A percentile compares a stretch with the other conserved stretches of the same genome.
These are phyloP conservation scores for Ypsolopha scabrella DNA, from an alignment of 2,888 invertebrate species.

Conservation along the genomic window DNA sequence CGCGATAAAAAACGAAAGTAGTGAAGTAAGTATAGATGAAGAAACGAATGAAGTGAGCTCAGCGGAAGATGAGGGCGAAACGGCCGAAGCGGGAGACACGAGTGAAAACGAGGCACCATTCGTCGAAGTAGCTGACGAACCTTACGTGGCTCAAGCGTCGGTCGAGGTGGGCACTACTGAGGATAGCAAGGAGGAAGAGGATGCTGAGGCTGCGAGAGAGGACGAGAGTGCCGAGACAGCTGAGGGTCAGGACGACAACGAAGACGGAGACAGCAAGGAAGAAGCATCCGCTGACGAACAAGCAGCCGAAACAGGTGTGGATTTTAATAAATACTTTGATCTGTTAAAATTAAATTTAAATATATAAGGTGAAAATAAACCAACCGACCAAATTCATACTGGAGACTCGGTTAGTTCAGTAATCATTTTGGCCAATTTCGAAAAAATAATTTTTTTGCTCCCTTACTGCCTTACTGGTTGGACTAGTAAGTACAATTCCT, in stretches of 20 bases:
- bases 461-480: too few species aligned
- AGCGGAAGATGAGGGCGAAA: slow-evolving; percentile 42
- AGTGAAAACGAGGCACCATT: slow-evolving; percentile 43
- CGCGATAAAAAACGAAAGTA: slow-evolving; percentile 62
- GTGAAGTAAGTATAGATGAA: slow-evolving; percentile 58
- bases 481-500: too few species aligned
- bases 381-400: too few species aligned
- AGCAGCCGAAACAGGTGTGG: slow-evolving; percentile 50
- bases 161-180: slow-evolving; percentile 42
- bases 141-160: slow-evolving; percentile 55
- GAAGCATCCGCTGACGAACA: slow-evolving; percentile 60
- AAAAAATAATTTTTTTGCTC: too few species aligned
- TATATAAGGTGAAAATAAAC: too few species aligned
- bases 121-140: slow-evolving; percentile 61
- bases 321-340: too few species aligned
- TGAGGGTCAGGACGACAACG: slow-evolving; percentile 36
- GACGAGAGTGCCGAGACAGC: slow-evolving; percentile 38
- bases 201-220: slow-evolving; percentile 32
- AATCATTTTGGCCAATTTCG: too few species aligned
- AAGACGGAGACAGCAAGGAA: slow-evolving; percentile 42
- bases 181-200: slow-evolving; percentile 10
- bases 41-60: slow-evolving; percentile 54
- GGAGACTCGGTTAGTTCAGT: too few species aligned
- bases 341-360: too few species aligned
- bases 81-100: slow-evolving; percentile 6